Evolutionary conservation across 2,797 vertebrate genomes (phyloP).

Genomic region (Neomorphus geoffroyi): DNA sequence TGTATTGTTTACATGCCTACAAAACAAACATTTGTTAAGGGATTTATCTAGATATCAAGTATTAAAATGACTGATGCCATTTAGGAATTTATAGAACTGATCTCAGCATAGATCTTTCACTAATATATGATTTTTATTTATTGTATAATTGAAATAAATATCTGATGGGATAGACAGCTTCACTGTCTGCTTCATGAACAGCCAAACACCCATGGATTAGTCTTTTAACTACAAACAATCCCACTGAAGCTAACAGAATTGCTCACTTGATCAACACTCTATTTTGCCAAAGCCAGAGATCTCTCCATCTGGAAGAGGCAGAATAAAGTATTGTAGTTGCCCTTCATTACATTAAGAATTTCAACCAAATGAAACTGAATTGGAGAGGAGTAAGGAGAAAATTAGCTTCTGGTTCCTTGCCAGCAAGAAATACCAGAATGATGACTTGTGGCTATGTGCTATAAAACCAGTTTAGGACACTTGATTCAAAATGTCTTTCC

Average conservation of each 20-base stretch:
- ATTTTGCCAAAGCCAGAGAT: neutral
- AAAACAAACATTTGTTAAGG: slow-evolving; percentile 25
- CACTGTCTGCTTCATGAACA: neutral
- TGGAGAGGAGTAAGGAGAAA: neutral
- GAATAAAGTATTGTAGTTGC: neutral
- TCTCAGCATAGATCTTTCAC: neutral
- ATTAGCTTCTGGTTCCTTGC: neutral
- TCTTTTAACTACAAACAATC: neutral
- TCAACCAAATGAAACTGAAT: neutral
- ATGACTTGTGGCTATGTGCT: neutral
- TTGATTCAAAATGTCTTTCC: neutral
- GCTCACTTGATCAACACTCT: neutral
- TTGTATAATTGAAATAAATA: neutral
- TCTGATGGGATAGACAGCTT: neutral
- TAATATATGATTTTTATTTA: neutral
- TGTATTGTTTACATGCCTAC: slow-evolving; percentile 62
- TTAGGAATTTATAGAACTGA: neutral
- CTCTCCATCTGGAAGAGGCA: neutral
- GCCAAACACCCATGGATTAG: neutral
- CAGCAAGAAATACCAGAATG: neutral
- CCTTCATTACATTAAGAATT: neutral
- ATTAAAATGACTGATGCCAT: neutral
- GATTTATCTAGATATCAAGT: neutral
- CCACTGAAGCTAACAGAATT: neutral
- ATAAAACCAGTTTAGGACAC: neutral